These are phyloP conservation scores for Achroia grisella DNA, from an alignment of 1,140 invertebrate genomes.

Conservation along the genomic window DNA sequence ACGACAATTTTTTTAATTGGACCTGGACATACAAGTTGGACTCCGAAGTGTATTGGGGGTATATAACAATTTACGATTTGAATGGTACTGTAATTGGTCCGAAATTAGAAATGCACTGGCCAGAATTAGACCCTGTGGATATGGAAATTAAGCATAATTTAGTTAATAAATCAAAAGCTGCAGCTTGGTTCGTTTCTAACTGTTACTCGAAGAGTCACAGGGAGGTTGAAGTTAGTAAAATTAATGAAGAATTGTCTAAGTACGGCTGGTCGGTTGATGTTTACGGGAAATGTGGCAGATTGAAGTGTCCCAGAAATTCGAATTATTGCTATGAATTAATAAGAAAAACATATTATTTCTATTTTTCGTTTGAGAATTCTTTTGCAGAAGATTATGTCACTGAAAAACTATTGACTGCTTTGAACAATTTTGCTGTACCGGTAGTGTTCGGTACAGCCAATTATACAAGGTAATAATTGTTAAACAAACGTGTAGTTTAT, in stretches of 20 bases:
- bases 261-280: constrained; percentile 72
- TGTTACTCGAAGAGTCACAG: constrained; percentile 71
- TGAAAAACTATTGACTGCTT: constrained; percentile 75
- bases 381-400: constrained; percentile 77
- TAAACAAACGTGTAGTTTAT: no score
- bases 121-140: constrained; percentile 27
- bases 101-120: constrained; percentile 37
- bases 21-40: constrained; percentile 80
- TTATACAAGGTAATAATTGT: constrained; percentile 35
- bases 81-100: constrained; percentile 39
- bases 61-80: constrained; percentile 45
- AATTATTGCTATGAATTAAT: constrained; percentile 56
- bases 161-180: constrained; percentile 39
- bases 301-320: constrained; percentile 19
- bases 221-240: constrained; percentile 70
- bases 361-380: constrained; percentile 81
- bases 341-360: constrained; percentile 77
- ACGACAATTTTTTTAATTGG: constrained; percentile 75
- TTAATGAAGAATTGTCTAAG: constrained; percentile 69
- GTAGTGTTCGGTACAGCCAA: constrained; percentile 73
- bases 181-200: constrained; percentile 77
- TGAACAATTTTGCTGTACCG: constrained; percentile 66
- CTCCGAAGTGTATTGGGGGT: constrained; percentile 77
- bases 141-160: constrained; percentile 25
- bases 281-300: constrained; percentile 76